phyloP scores from a whole-genome alignment of 2,113 vertebrate species.

The Nannobrachium achirus region DNA sequence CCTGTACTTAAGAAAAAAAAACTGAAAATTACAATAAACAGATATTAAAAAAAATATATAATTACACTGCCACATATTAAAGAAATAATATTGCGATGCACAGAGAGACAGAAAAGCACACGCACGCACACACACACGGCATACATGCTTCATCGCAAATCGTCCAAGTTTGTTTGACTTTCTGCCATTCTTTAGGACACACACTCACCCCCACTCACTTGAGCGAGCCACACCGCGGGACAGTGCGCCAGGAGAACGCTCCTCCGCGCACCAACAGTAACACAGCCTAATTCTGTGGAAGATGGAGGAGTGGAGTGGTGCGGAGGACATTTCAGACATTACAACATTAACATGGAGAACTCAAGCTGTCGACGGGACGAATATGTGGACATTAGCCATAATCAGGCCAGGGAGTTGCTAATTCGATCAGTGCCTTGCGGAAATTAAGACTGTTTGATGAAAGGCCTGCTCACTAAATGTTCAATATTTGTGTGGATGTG shows the following conservation, averaged over 20 bases:
- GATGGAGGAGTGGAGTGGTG: slow-evolving; percentile 42
- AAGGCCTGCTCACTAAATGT: slow-evolving; percentile 47
- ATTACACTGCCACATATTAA: too few species aligned
- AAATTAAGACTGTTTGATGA: slow-evolving; percentile 38
- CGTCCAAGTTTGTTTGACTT: slow-evolving; percentile 48
- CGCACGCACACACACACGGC: neutral
- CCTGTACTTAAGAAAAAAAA: too few species aligned
- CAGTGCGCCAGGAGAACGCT: slow-evolving; percentile 21
- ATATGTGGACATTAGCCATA: slow-evolving; percentile 32
- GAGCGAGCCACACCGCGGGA: slow-evolving; percentile 50
- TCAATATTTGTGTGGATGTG: slow-evolving; percentile 41
- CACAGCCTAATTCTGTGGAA: slow-evolving; percentile 38
- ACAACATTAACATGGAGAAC: slow-evolving; percentile 43
- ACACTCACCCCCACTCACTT: slow-evolving; percentile 64
- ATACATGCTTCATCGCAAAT: neutral
- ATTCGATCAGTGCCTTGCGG: slow-evolving; percentile 30
- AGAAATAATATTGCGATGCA: neutral
- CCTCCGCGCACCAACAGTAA: slow-evolving; percentile 39
- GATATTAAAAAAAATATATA: too few species aligned
- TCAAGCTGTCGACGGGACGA: slow-evolving; percentile 39
- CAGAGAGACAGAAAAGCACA: neutral
- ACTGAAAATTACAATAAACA: too few species aligned
- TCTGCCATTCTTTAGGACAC: slow-evolving; percentile 62
- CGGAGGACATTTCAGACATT: slow-evolving; percentile 35
- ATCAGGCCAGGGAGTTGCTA: slow-evolving; percentile 43